Evolutionary conservation across 2,888 invertebrate genomes (phyloP).

Genomic region (Drosophila bunnanda): DNA sequence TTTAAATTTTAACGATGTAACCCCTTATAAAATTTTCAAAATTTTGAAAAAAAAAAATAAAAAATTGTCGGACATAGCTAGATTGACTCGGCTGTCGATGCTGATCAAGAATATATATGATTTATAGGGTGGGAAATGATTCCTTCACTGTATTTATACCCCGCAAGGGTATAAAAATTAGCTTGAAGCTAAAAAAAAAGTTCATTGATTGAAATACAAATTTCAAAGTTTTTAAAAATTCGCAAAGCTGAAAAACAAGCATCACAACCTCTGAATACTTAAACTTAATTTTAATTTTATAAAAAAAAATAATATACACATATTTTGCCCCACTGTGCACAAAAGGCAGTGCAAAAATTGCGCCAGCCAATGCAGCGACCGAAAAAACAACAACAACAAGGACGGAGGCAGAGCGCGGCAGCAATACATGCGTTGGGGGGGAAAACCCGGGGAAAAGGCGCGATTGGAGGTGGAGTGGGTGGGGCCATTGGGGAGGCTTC

Average conservation of each 20-base stretch:
- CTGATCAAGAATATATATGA: no score
- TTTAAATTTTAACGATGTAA: no score
- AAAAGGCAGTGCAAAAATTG: constrained; percentile 59
- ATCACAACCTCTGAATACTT: neutral
- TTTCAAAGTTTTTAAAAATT: neutral
- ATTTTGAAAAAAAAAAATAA: no score
- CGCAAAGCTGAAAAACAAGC: neutral
- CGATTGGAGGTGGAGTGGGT: constrained; percentile 6
- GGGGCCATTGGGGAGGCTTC: constrained; percentile 11
- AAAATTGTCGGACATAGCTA: no score
- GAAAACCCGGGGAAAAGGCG: constrained; percentile 20
- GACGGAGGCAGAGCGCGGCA: constrained; percentile 10
- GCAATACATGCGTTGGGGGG: constrained; percentile 43
- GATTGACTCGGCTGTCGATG: no score
- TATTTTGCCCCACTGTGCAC: constrained; percentile 54
- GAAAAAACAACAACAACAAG: constrained; percentile 50
- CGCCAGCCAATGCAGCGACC: constrained; percentile 63
- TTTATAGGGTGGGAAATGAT: no score
- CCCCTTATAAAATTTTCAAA: no score
- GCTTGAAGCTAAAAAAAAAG: neutral
- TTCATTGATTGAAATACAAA: neutral
- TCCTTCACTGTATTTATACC: no score
- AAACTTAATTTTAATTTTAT: neutral
- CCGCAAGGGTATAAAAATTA: no score
- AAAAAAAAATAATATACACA: neutral